Conservation (phyloP, 92 coral and sea anemone genomes). For the Epizoanthus scotinus region DNA sequence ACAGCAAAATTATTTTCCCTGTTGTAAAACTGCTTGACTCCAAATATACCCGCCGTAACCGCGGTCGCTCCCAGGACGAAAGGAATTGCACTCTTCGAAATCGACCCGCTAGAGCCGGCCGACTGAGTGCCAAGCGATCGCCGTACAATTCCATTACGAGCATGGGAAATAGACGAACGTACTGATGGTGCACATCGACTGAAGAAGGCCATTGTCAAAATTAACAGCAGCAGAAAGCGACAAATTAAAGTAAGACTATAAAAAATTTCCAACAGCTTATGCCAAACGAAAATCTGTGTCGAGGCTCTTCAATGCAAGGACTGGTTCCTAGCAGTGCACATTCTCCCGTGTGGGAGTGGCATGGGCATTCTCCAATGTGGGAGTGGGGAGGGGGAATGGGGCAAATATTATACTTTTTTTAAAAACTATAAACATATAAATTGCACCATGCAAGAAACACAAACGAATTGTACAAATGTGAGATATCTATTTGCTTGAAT, state of each 20-base stretch:
- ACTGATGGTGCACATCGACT: constrained; percentile 49
- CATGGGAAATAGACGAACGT: constrained; percentile 37
- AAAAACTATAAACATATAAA: too few relatives aligned
- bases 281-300: not conserved
- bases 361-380: not conserved
- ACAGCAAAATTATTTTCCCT: constrained; percentile 38
- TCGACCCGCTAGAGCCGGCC: constrained; percentile 36
- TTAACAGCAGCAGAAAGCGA: not conserved
- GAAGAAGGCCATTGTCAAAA: constrained; percentile 55
- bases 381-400: constrained; percentile 10
- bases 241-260: not conserved
- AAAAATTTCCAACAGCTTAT: not conserved
- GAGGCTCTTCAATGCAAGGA: not conserved
- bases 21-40: constrained; percentile 59
- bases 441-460: not conserved
- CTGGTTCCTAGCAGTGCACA: constrained; percentile 14
- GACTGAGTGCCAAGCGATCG: constrained; percentile 45
- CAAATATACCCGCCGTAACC: constrained; percentile 59
- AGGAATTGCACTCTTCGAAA: constrained; percentile 70
- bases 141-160: constrained; percentile 31
- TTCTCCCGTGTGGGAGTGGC: not conserved
- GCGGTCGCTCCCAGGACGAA: constrained; percentile 84
- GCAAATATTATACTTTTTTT: not conserved
- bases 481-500: too few relatives aligned
- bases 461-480: not conserved